Conservation (phyloP, 1,140 invertebrate species). For the Drosophila nigromelanica region DNA sequence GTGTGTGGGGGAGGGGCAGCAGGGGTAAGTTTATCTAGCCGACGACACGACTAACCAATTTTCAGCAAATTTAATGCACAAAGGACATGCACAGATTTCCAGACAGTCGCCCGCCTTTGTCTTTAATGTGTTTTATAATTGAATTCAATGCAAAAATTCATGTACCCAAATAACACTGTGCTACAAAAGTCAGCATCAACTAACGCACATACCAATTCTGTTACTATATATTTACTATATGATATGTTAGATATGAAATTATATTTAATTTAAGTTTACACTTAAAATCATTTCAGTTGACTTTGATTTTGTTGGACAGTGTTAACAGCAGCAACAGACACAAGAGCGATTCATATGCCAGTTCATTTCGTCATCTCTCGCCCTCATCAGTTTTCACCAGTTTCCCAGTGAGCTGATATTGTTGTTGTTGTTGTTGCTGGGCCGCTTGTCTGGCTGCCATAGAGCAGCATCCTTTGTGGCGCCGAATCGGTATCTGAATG, state of each 20-base stretch:
- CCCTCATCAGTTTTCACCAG: constrained; percentile 45
- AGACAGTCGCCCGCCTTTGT: constrained; percentile 45
- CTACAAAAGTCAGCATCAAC: constrained; percentile 1
- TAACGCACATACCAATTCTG: too few species aligned
- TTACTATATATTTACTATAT: too few species aligned
- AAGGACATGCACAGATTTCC: constrained; percentile 60
- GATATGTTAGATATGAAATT: too few species aligned
- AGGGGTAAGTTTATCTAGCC: constrained; percentile 64
- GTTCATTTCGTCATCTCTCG: constrained; percentile 63
- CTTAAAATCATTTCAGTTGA: too few species aligned
- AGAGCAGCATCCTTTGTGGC: constrained; percentile 64
- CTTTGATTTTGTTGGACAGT: constrained; percentile 26
- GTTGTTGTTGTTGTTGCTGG: constrained; percentile 16
- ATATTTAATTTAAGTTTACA: too few species aligned
- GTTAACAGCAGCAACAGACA: constrained; percentile 26
- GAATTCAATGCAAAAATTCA: constrained; percentile 73
- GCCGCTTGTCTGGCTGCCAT: constrained; percentile 42
- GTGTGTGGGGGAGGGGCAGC: background rate
- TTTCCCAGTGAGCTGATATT: constrained; percentile 6
- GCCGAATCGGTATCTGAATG: constrained; percentile 54
- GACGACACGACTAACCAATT: constrained; percentile 77
- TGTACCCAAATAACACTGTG: constrained; percentile 41
- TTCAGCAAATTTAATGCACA: constrained; percentile 80
- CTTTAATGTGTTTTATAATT: constrained; percentile 69
- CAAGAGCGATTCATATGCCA: constrained; percentile 59